These are phyloP conservation scores for Bruchidius siliquastri DNA, from an alignment of 2,888 invertebrate species.

Conservation along the genomic window DNA sequence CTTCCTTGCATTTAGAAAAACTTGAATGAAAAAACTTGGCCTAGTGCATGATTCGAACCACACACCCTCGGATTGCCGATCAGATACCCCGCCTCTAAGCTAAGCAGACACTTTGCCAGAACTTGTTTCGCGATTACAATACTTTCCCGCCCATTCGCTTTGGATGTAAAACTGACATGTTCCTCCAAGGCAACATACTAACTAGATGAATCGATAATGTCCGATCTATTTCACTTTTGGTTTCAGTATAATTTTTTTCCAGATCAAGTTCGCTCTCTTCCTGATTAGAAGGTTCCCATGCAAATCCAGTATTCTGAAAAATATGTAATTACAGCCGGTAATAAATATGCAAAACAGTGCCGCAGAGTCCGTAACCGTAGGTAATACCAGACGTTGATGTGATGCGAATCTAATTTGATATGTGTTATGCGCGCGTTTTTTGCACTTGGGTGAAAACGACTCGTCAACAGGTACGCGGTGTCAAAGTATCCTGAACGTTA, in stretches of 20 bases:
- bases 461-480: background rate
- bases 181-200: too few relatives aligned
- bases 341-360: background rate
- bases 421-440: background rate
- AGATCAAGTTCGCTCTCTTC: background rate
- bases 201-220: too few relatives aligned
- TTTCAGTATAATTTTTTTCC: background rate
- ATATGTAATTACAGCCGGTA: background rate
- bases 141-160: too few relatives aligned
- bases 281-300: background rate
- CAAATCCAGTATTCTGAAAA: background rate
- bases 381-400: background rate
- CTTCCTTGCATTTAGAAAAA: too few relatives aligned
- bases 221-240: background rate
- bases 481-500: too few relatives aligned
- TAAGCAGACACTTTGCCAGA: too few relatives aligned
- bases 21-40: too few relatives aligned
- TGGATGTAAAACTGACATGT: too few relatives aligned
- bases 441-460: background rate
- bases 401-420: background rate
- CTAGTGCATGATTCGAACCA: too few relatives aligned
- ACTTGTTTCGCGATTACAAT: too few relatives aligned
- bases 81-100: too few relatives aligned
- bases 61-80: too few relatives aligned
- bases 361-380: background rate